Evolutionary conservation across 2,888 invertebrate genomes (phyloP).

Genomic region (Gastracanthus pulcherrimus): DNA sequence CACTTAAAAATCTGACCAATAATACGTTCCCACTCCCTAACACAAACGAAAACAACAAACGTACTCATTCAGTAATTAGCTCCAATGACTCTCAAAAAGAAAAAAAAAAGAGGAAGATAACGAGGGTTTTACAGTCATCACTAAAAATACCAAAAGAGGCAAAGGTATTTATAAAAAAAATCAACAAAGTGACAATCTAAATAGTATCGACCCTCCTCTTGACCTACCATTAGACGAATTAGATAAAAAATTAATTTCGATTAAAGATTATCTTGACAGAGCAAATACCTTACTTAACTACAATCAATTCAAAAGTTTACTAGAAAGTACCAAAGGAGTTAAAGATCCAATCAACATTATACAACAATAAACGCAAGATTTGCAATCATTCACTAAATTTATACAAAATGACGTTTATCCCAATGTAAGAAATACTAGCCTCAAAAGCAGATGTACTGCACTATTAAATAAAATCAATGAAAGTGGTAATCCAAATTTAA

Average conservation of each 20-base stretch:
- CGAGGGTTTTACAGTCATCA: too few species aligned
- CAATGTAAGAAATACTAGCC: conserved; percentile 1
- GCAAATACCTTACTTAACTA: conserved; percentile 9
- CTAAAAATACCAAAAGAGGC: neutral
- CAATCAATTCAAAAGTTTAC: conserved; percentile 19
- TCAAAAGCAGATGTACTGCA: conserved; percentile 44
- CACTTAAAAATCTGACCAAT: too few species aligned
- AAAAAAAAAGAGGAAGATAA: too few species aligned
- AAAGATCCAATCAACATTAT: conserved; percentile 10
- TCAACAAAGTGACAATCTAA: neutral
- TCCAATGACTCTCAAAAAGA: neutral
- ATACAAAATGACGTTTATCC: conserved; percentile 11
- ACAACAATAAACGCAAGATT: conserved; percentile 17
- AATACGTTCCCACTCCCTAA: too few species aligned
- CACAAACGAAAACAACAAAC: neutral
- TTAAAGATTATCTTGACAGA: neutral
- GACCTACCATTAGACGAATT: neutral
- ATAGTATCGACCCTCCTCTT: too few species aligned
- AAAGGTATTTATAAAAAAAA: neutral
- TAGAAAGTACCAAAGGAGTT: conserved; percentile 15
- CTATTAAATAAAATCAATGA: conserved; percentile 34
- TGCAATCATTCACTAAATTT: neutral
- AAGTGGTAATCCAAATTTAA: neutral
- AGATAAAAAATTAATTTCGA: neutral
- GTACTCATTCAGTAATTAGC: neutral